These are phyloP conservation scores for Cynocephalus volans DNA, from an alignment of 2,113 vertebrate species.

Conservation along the genomic window DNA sequence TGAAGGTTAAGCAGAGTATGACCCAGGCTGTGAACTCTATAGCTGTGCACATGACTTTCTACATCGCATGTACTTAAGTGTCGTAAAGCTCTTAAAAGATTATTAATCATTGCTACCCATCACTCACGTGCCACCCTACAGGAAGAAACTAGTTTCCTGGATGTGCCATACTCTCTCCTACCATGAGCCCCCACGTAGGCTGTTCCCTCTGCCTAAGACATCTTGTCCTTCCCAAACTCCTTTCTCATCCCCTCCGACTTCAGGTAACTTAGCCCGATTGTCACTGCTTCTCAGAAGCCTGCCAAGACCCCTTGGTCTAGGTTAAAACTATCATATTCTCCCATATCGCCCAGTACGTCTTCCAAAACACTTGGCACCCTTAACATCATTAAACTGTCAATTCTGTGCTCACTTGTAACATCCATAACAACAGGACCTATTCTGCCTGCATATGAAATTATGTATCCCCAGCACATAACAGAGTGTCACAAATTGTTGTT, in stretches of 20 bases:
- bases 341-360: neutral
- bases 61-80: rapidly evolving
- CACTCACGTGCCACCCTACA: neutral
- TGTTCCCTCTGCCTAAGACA: neutral
- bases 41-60: no score
- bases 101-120: neutral
- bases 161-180: neutral
- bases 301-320: neutral
- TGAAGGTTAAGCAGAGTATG: neutral
- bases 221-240: neutral
- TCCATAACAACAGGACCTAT: neutral
- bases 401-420: rapidly evolving
- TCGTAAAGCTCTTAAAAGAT: rapidly evolving
- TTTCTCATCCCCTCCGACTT: neutral
- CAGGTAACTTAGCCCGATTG: neutral
- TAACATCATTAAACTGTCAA: neutral
- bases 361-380: neutral
- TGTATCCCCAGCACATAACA: neutral
- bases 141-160: neutral
- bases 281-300: neutral
- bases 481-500: neutral
- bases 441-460: neutral
- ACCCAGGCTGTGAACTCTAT: neutral
- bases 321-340: neutral
- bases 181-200: rapidly evolving